These are phyloP conservation scores for Vanessa atalanta DNA, from an alignment of 1,140 invertebrate species.

Conservation along the genomic window DNA sequence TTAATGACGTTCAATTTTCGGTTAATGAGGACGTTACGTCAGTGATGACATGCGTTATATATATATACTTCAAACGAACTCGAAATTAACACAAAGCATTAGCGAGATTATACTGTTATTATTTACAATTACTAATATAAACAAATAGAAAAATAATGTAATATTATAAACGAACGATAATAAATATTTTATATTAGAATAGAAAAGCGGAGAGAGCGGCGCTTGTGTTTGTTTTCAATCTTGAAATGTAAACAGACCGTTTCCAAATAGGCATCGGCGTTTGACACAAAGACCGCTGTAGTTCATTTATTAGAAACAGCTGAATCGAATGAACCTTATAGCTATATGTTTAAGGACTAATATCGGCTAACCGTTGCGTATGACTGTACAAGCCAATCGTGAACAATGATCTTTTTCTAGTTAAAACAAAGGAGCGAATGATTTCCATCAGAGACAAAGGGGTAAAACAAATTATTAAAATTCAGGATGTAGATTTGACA, in stretches of 20 bases:
- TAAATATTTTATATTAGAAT: not conserved
- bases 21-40: slow-evolving; percentile 33
- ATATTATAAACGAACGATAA: not conserved
- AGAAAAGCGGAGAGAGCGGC: slow-evolving; percentile 12
- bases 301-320: slow-evolving; percentile 7
- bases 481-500: not conserved
- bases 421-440: slow-evolving; percentile 20
- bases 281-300: slow-evolving; percentile 17
- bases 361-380: not conserved
- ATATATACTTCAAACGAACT: not conserved
- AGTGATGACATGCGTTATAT: not conserved
- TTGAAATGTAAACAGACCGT: slow-evolving; percentile 25
- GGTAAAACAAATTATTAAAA: not conserved
- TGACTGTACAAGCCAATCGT: slow-evolving; percentile 8
- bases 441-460: slow-evolving; percentile 1
- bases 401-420: slow-evolving; percentile 27
- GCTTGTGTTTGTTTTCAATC: slow-evolving; percentile 22
- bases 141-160: too few relatives aligned
- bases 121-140: too few relatives aligned
- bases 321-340: not conserved
- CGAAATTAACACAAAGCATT: not conserved
- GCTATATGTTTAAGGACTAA: not conserved
- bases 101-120: not conserved
- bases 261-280: slow-evolving; percentile 25
- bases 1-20: slow-evolving; percentile 39